Evolutionary conservation across 2,888 invertebrate genomes (phyloP).

Genomic region (Machimus rusticus): DNA sequence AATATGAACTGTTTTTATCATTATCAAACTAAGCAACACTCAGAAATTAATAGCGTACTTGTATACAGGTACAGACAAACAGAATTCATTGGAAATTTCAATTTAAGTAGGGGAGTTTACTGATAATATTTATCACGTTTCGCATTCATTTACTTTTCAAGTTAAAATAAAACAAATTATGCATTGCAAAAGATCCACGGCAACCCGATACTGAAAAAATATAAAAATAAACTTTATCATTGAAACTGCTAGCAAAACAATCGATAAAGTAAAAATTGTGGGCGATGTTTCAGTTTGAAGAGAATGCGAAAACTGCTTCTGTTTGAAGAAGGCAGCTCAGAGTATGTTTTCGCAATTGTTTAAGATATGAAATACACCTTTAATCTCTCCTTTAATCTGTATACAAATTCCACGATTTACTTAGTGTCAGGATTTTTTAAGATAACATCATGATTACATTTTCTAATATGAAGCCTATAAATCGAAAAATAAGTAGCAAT

Average conservation of each 20-base stretch:
- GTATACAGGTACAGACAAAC: background rate
- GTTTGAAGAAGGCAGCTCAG: background rate
- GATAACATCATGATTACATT: background rate
- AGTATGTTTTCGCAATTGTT: background rate
- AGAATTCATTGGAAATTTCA: background rate
- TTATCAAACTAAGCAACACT: background rate
- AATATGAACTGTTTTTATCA: background rate
- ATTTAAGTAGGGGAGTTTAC: background rate
- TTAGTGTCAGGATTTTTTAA: background rate
- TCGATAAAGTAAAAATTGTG: background rate
- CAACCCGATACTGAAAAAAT: background rate
- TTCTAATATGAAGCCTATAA: background rate
- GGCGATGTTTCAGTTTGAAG: background rate
- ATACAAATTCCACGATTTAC: background rate
- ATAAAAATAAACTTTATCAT: background rate
- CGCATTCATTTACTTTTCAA: background rate
- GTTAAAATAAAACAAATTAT: background rate
- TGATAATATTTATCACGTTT: background rate
- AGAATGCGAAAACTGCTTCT: background rate
- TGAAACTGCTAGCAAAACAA: background rate
- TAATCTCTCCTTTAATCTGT: background rate
- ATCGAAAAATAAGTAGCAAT: too few species aligned
- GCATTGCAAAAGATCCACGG: background rate
- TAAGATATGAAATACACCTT: background rate
- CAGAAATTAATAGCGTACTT: background rate